A percentile compares a stretch with the other conserved stretches of the same genome.
Evolutionary conservation across 2,888 invertebrate genomes (phyloP).

Genomic region (Flexamia atlantica): DNA sequence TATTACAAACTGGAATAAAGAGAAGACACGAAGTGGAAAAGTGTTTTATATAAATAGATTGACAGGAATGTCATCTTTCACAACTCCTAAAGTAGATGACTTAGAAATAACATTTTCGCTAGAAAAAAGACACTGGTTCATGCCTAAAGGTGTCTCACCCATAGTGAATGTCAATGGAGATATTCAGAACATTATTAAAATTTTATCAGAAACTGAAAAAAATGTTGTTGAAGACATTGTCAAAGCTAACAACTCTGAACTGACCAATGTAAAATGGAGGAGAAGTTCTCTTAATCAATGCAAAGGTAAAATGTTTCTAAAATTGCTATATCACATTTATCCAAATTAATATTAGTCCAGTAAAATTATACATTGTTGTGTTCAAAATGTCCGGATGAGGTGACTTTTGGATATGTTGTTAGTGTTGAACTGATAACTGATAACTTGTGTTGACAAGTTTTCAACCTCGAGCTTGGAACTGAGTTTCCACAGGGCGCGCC

Average conservation of each 20-base stretch:
- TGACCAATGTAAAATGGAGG: not conserved
- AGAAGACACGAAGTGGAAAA: constrained; percentile 40
- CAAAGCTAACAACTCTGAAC: not conserved
- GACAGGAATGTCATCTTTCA: constrained; percentile 61
- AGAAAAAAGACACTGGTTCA: constrained; percentile 45
- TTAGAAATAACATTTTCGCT: not conserved
- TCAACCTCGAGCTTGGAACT: too few species aligned
- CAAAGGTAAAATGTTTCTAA: not conserved
- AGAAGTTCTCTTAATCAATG: not conserved
- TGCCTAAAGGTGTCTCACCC: constrained; percentile 63
- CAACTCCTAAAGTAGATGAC: constrained; percentile 15
- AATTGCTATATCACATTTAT: not conserved
- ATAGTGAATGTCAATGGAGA: not conserved
- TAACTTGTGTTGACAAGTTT: too few species aligned
- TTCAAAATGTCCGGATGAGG: too few species aligned
- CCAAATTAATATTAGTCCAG: too few species aligned
- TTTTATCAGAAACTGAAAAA: constrained; percentile 33
- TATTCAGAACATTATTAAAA: not conserved
- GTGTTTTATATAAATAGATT: constrained; percentile 52
- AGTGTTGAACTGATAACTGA: too few species aligned
- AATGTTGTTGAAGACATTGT: constrained; percentile 23
- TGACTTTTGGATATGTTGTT: too few species aligned
- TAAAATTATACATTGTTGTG: too few species aligned
- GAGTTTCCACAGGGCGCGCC: too few species aligned
- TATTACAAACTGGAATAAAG: constrained; percentile 32